Percentiles rank a stretch among this genome's conserved stretches.
Conservation (phyloP, 2,113 vertebrate species). For the Anas platyrhynchos region DNA sequence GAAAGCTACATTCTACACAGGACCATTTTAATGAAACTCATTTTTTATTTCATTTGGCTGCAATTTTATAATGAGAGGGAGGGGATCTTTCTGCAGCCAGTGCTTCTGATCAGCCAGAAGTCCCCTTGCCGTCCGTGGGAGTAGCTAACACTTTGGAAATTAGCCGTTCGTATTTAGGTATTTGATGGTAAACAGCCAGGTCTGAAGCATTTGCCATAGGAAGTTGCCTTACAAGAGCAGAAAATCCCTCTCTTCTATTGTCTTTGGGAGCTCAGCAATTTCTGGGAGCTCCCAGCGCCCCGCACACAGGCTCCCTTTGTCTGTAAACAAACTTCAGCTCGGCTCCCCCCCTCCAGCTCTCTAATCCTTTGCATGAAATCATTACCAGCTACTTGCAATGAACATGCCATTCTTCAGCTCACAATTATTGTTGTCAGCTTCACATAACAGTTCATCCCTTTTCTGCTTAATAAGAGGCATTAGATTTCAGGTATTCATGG, state of each 20-base stretch:
- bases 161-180: background rate
- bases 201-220: background rate
- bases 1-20: background rate
- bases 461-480: constrained; percentile 41
- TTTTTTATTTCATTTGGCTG: background rate
- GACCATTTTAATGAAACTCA: background rate
- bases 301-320: background rate
- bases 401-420: constrained; percentile 41
- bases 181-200: background rate
- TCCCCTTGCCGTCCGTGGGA: background rate
- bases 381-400: constrained; percentile 45
- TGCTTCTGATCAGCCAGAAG: background rate
- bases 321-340: constrained; percentile 19
- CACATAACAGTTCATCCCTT: constrained; percentile 44
- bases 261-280: background rate
- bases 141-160: background rate
- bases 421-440: constrained; percentile 53
- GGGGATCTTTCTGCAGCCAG: background rate
- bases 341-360: background rate
- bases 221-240: background rate
- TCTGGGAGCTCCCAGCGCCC: background rate
- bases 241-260: background rate
- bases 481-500: constrained; percentile 60
- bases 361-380: constrained; percentile 33
- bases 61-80: background rate